Conservation (phyloP, 2,113 vertebrate species). For the Tichodroma muraria region DNA sequence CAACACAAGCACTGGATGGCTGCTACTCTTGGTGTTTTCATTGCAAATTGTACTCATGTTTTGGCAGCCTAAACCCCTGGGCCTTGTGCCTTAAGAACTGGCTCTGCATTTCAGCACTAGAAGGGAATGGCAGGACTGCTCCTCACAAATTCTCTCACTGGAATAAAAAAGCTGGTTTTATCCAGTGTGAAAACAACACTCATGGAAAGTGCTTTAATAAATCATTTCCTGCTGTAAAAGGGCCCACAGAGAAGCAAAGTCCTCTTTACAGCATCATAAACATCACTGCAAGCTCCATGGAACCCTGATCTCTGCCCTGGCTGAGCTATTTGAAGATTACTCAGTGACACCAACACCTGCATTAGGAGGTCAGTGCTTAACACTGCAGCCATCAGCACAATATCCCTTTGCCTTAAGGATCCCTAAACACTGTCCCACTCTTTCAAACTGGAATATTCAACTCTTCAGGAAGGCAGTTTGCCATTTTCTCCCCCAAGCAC, state of each 20-base stretch:
- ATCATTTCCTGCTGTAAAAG: background rate
- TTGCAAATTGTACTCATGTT: background rate
- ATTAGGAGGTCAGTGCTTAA: background rate
- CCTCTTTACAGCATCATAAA: background rate
- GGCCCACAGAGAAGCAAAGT: background rate
- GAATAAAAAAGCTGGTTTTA: background rate
- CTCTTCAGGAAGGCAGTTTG: background rate
- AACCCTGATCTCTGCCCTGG: slow-evolving; percentile 30
- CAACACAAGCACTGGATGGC: background rate
- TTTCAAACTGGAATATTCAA: background rate
- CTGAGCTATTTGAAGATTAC: background rate
- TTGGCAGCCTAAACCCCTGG: background rate
- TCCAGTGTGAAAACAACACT: background rate
- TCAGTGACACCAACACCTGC: background rate
- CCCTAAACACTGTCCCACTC: background rate
- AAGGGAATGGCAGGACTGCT: background rate
- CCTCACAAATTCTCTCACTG: background rate
- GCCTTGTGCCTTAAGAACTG: background rate
- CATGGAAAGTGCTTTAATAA: background rate
- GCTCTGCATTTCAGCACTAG: background rate
- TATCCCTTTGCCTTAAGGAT: background rate
- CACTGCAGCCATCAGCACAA: background rate
- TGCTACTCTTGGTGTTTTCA: background rate
- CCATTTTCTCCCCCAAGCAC: background rate
- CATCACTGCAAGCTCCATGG: background rate